Percentiles rank a stretch among this genome's conserved stretches.
Evolutionary conservation across 2,888 invertebrate genomes (phyloP).

Genomic region (Cheilosia pagana): DNA sequence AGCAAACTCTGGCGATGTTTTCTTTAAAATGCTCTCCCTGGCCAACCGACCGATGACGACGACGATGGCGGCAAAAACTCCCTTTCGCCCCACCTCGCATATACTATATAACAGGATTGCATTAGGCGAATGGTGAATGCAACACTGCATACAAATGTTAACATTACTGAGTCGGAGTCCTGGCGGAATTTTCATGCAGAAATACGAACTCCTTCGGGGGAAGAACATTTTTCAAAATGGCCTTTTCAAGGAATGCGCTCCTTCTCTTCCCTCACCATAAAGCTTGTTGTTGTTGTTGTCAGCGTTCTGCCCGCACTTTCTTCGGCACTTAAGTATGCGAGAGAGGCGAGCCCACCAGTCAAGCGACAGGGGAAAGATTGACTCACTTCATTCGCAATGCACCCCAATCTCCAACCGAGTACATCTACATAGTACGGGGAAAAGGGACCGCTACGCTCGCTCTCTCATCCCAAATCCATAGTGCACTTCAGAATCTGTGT

Average conservation of each 20-base stretch:
- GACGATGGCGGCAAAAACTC: not conserved
- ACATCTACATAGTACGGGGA: not conserved
- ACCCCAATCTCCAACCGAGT: no score
- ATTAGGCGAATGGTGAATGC: constrained; percentile 55
- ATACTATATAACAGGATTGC: constrained; percentile 44
- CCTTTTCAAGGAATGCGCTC: constrained; percentile 53
- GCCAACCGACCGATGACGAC: constrained; percentile 15
- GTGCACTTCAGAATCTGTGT: constrained; percentile 55
- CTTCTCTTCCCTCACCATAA: not conserved
- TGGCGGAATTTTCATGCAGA: constrained; percentile 38
- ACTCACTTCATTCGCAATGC: constrained; percentile 62
- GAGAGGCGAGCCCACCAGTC: constrained; percentile 8
- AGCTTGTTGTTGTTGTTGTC: constrained; percentile 28
- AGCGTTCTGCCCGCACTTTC: not conserved
- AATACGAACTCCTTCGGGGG: constrained; percentile 48
- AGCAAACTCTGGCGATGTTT: constrained; percentile 23
- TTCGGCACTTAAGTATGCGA: not conserved
- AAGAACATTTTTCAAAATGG: constrained; percentile 62
- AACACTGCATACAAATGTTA: constrained; percentile 73
- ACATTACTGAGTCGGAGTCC: constrained; percentile 36
- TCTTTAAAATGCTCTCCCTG: constrained; percentile 41
- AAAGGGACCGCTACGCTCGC: not conserved
- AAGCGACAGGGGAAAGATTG: constrained; percentile 55
- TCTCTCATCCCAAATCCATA: constrained; percentile 10
- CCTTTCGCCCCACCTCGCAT: not conserved